Percentiles rank a stretch among this genome's conserved stretches.
phyloP scores from a whole-genome alignment of 1,140 invertebrate genomes.

The Microvelia longipes region DNA sequence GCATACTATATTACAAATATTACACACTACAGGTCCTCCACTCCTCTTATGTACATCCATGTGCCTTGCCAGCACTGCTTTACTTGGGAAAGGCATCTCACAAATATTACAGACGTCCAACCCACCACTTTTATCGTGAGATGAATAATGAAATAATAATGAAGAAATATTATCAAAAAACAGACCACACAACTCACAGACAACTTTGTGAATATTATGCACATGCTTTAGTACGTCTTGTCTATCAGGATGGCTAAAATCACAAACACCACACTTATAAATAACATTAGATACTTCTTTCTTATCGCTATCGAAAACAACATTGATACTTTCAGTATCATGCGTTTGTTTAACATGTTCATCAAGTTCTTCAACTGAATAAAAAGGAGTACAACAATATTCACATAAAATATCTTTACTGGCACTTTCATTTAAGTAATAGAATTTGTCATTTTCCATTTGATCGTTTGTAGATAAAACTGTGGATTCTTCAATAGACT shows the following conservation, averaged over 20 bases:
- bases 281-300: background rate
- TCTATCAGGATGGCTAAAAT: background rate
- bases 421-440: background rate
- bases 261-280: background rate
- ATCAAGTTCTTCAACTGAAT: background rate
- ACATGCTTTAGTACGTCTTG: background rate
- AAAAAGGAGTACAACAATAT: background rate
- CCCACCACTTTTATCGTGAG: background rate
- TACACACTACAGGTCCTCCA: background rate
- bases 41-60: background rate
- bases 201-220: background rate
- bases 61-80: background rate
- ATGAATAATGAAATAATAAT: background rate
- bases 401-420: background rate
- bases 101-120: background rate
- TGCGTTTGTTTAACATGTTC: background rate
- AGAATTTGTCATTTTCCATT: too few species aligned
- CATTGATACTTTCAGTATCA: background rate
- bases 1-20: background rate
- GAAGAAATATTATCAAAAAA: background rate
- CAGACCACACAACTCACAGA: background rate
- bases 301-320: background rate
- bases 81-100: slow-evolving; percentile 1
- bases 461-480: background rate
- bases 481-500: background rate